These are phyloP conservation scores for Scaptodrosophila latifasciaeformis DNA, from an alignment of 2,888 invertebrate genomes.

Conservation along the genomic window DNA sequence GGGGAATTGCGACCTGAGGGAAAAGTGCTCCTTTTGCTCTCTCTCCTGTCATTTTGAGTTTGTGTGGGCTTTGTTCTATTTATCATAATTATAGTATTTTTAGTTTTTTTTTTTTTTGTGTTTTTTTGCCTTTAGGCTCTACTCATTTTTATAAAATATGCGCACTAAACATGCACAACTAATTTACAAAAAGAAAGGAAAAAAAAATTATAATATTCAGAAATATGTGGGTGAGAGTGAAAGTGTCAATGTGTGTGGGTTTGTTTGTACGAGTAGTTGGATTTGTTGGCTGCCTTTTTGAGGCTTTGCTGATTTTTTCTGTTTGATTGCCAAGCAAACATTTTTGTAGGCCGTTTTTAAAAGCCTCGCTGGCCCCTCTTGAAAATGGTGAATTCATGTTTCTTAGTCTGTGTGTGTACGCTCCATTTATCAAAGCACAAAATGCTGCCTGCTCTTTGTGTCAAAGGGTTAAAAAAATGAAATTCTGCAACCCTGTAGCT, in stretches of 20 bases:
- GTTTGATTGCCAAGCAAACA: constrained; percentile 36
- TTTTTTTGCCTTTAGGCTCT: too few relatives aligned
- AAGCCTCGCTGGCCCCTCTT: constrained; percentile 30
- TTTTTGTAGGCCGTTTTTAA: constrained; percentile 23
- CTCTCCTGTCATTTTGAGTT: too few relatives aligned
- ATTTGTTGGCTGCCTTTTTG: constrained; percentile 1
- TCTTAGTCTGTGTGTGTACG: constrained; percentile 27
- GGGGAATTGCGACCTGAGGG: too few relatives aligned
- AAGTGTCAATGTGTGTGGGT: neutral
- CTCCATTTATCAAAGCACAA: constrained; percentile 61
- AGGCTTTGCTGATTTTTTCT: constrained; percentile 34
- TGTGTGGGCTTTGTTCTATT: constrained; percentile 22
- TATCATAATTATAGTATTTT: constrained; percentile 29
- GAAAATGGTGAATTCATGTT: too few relatives aligned
- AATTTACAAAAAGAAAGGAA: constrained; percentile 42
- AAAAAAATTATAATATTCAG: neutral
- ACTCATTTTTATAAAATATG: constrained; percentile 30
- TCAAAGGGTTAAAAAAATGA: constrained; percentile 61
- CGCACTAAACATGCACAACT: constrained; percentile 64
- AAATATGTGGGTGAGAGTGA: too few relatives aligned
- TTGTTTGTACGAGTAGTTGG: too few relatives aligned
- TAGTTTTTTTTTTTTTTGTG: too few relatives aligned
- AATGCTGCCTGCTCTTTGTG: constrained; percentile 41
- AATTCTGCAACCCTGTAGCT: neutral
- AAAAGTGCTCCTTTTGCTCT: too few relatives aligned